Percentiles rank a stretch among this genome's conserved stretches.
Conservation (phyloP, 2,797 vertebrate species). For the Takifugu ocellatus region DNA sequence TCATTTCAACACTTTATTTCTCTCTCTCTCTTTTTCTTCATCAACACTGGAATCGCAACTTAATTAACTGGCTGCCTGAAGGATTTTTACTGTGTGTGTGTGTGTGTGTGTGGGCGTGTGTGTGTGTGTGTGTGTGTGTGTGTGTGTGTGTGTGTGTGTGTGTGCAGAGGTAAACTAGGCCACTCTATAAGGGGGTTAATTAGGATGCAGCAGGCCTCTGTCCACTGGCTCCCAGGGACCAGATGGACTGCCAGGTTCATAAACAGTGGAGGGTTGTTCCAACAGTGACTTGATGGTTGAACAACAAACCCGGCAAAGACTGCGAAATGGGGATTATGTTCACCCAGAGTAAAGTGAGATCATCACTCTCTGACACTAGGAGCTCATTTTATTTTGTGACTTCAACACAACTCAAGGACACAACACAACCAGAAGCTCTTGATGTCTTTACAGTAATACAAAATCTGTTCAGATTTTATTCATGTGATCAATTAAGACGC, state of each 20-base stretch:
- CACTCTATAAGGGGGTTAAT: conserved; percentile 77
- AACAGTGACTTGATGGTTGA: conserved; percentile 18
- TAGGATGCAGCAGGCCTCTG: conserved; percentile 72
- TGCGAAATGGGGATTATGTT: neutral
- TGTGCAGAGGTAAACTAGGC: conserved; percentile 66
- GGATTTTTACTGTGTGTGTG: too few species aligned
- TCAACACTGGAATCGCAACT: conserved; percentile 23
- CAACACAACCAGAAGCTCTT: neutral
- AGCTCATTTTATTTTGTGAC: too few species aligned
- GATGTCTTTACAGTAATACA: too few species aligned
- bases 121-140: conserved; percentile 16
- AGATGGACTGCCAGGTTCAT: conserved; percentile 68
- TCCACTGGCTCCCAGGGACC: conserved; percentile 66
- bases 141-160: conserved; percentile 33
- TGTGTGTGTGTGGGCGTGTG: conserved; percentile 25
- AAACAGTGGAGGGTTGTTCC: conserved; percentile 55
- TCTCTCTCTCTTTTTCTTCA: conserved; percentile 38
- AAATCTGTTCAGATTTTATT: too few species aligned
- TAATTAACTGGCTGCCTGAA: conserved; percentile 23
- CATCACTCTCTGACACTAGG: too few species aligned
- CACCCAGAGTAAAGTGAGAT: too few species aligned
- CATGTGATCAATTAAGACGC: too few species aligned
- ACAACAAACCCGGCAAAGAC: conserved; percentile 4
- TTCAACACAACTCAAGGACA: too few species aligned
- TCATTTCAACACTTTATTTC: conserved; percentile 7